phyloP scores from a whole-genome alignment of 2,113 vertebrate species.

The Danionella cerebrum region DNA sequence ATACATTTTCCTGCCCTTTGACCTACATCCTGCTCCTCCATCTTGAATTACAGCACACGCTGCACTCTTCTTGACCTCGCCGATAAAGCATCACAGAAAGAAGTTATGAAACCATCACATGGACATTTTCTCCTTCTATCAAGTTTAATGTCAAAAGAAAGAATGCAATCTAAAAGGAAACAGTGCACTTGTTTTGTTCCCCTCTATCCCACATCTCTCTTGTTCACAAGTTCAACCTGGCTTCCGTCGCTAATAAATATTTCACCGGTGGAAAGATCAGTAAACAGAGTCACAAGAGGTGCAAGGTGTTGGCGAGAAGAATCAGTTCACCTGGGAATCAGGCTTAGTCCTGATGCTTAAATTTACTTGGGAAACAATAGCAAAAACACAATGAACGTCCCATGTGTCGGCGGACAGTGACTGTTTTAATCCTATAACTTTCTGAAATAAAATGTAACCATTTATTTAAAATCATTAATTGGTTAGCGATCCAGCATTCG shows the following conservation, averaged over 20 bases:
- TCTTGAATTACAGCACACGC: slow-evolving; percentile 45
- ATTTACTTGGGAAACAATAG: neutral
- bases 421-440: too few species aligned
- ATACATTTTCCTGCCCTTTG: slow-evolving; percentile 17
- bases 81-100: slow-evolving; percentile 30
- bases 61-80: slow-evolving; percentile 35
- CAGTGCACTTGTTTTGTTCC: slow-evolving; percentile 36
- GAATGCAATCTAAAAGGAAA: slow-evolving; percentile 26
- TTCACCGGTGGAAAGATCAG: slow-evolving; percentile 50
- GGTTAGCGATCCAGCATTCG: too few species aligned
- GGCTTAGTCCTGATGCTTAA: neutral
- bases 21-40: slow-evolving; percentile 30
- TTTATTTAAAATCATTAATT: too few species aligned
- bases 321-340: slow-evolving; percentile 19
- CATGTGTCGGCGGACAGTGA: too few species aligned
- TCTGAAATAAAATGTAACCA: too few species aligned
- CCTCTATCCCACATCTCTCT: slow-evolving; percentile 33
- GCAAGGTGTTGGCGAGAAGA: slow-evolving; percentile 37
- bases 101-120: neutral
- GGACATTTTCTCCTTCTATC: neutral
- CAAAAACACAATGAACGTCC: neutral
- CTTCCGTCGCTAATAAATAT: slow-evolving; percentile 53
- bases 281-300: slow-evolving; percentile 44
- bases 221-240: slow-evolving; percentile 36
- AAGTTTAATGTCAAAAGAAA: slow-evolving; percentile 2